Conservation (phyloP, 2,797 vertebrate species). For the Microchirus variegatus region DNA sequence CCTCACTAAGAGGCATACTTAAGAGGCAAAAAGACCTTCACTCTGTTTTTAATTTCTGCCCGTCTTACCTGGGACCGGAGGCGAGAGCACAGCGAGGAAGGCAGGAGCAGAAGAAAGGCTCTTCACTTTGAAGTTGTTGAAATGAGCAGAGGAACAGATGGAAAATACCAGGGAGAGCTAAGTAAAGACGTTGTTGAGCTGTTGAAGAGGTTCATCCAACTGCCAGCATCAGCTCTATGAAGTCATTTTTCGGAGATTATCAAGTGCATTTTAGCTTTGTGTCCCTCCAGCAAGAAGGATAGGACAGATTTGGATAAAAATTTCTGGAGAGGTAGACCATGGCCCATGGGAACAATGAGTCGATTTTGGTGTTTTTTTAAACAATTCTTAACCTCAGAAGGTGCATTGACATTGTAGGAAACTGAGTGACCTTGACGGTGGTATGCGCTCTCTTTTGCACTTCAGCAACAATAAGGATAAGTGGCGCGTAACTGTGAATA, state of each 20-base stretch:
- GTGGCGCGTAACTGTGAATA: too few relatives aligned
- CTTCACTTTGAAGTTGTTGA: constrained; percentile 74
- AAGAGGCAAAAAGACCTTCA: constrained; percentile 59
- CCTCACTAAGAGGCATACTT: constrained; percentile 73
- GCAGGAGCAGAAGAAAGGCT: constrained; percentile 47
- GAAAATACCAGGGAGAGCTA: constrained; percentile 55
- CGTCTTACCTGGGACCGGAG: constrained; percentile 61
- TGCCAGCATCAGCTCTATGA: constrained; percentile 34
- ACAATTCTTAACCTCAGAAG: too few relatives aligned
- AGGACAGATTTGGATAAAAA: too few relatives aligned
- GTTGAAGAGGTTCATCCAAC: constrained; percentile 37
- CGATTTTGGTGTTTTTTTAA: too few relatives aligned
- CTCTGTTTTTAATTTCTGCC: constrained; percentile 66
- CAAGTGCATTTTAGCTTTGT: too few relatives aligned
- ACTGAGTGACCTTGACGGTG: too few relatives aligned
- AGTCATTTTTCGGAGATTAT: constrained; percentile 14
- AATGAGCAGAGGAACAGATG: constrained; percentile 48
- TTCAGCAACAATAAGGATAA: too few relatives aligned
- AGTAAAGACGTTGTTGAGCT: constrained; percentile 48
- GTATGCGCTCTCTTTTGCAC: too few relatives aligned
- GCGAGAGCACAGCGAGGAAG: constrained; percentile 45
- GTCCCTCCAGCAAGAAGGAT: too few relatives aligned
- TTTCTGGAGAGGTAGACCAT: too few relatives aligned
- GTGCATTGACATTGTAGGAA: too few relatives aligned
- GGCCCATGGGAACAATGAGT: too few relatives aligned